Conservation (phyloP, 2,888 invertebrate species). For the Lumbricus terrestris region DNA sequence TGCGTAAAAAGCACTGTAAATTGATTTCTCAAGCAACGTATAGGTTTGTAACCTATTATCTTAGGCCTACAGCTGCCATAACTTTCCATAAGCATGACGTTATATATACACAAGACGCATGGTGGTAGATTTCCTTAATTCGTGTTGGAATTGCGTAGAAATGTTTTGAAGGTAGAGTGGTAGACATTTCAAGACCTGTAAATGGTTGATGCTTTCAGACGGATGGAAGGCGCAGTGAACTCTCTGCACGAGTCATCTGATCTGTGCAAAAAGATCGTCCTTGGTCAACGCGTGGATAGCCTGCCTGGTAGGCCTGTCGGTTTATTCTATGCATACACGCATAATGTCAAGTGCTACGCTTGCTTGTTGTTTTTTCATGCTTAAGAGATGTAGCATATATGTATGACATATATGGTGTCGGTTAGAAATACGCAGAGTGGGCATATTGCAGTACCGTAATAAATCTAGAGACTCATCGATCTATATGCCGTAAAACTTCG, state of each 20-base stretch:
- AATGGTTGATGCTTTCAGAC: constrained; percentile 40
- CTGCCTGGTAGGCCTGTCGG: neutral
- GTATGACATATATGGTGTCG: too few species aligned
- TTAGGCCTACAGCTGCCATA: too few species aligned
- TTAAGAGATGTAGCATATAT: too few species aligned
- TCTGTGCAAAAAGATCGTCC: constrained; percentile 45
- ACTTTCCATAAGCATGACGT: too few species aligned
- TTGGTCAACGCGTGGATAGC: constrained; percentile 32
- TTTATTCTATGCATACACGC: neutral
- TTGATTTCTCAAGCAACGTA: neutral
- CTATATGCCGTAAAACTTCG: too few species aligned
- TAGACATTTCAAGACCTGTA: neutral
- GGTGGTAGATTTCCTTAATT: neutral
- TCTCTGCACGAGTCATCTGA: constrained; percentile 41
- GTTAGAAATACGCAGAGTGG: too few species aligned
- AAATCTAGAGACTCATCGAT: too few species aligned
- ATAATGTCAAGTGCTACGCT: neutral
- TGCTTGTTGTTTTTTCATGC: neutral
- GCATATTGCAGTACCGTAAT: too few species aligned
- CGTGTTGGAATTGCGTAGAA: neutral
- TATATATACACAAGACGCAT: neutral
- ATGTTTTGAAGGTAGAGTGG: neutral
- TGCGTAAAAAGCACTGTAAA: neutral
- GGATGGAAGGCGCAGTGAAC: constrained; percentile 44
- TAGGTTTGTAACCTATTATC: too few species aligned